Base-by-base conservation (phyloP, 2,797 vertebrate species). In the Antrozous pallidus region DNA sequence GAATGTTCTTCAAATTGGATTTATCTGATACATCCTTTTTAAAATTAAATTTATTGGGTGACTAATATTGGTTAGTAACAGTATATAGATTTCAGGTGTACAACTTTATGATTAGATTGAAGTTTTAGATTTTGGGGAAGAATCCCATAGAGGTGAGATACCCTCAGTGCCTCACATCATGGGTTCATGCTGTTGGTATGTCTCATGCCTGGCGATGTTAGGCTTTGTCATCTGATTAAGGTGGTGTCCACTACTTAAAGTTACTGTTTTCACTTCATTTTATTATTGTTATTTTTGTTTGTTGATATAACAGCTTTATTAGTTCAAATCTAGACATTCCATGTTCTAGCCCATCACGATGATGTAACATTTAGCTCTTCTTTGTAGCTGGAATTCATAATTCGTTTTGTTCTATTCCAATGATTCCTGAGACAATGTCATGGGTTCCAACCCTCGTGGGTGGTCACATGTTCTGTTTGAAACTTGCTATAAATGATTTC, bases 111-210 rank as follows among this genome's bases (percentile, higher is more conserved):
- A 51, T 56, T 42, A 56, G 45, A 88, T 47, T 5, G 6, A 61
- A 28, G 70, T 31, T 22, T 22, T 22, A 6, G 70, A n/a, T 33
- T 69, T 70, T 13, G 86, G 56, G 67, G 40, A 26, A 31, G 14
- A 49, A 20, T 20, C 36, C 49, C 61, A 42, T 31, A 36, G 71
- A 69, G 56, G 70, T 5, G 13, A 75, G 33, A 22, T 20, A 31
- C 1, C 11, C 26, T 45, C 47, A 2, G 36, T 1, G 5, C 2
- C 9, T 36, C 17, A 6, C 7, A 9, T 36, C 24, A 36, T 7
- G 54, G 51, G 51, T n/a, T 58, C 11, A 2, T 14, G 84, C 45
- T 47, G 58, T 56, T 8, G 8, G 8, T 6, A 2, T 16, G 38
- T 40, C 65, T 40, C n/a, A 26, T 16, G 45, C 36, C 31, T 45